Evolutionary conservation across 1,140 invertebrate species (phyloP).

Genomic region (Gryllus bimaculatus): DNA sequence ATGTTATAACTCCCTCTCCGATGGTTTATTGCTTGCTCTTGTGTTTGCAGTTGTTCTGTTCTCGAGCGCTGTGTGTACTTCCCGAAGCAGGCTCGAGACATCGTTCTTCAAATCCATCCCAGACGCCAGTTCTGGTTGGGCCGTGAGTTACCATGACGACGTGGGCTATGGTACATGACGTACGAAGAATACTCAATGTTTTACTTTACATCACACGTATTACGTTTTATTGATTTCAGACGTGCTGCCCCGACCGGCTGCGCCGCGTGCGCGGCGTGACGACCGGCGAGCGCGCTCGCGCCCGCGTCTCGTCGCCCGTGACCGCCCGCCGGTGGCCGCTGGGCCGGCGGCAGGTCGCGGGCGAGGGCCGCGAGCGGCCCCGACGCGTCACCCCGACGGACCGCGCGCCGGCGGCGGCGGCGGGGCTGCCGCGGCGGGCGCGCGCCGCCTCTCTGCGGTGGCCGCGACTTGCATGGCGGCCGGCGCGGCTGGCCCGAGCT

Average conservation of each 20-base stretch:
- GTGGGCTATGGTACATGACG: slow-evolving; percentile 97
- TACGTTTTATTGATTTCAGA: slow-evolving; percentile 40
- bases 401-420: too few relatives aligned
- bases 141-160: slow-evolving; percentile 96
- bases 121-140: slow-evolving; percentile 98
- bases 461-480: too few relatives aligned
- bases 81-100: slow-evolving; percentile 92
- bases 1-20: slow-evolving; percentile 9
- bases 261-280: too few relatives aligned
- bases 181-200: slow-evolving; percentile 40
- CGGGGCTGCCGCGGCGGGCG: too few relatives aligned
- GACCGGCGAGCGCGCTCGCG: too few relatives aligned
- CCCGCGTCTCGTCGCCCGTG: too few relatives aligned
- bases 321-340: too few relatives aligned
- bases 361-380: too few relatives aligned
- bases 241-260: too few relatives aligned
- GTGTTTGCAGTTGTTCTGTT: slow-evolving; percentile 99
- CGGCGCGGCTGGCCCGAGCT: too few relatives aligned
- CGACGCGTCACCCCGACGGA: not conserved
- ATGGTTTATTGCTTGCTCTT: slow-evolving; percentile 50
- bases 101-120: slow-evolving; percentile 99
- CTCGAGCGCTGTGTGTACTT: slow-evolving; percentile 98
- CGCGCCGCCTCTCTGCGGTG: too few relatives aligned
- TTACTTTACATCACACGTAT: slow-evolving; percentile 34
- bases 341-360: too few relatives aligned